Evolutionary conservation across 2,113 vertebrate genomes (phyloP).

Genomic region (Notothenia coriiceps): DNA sequence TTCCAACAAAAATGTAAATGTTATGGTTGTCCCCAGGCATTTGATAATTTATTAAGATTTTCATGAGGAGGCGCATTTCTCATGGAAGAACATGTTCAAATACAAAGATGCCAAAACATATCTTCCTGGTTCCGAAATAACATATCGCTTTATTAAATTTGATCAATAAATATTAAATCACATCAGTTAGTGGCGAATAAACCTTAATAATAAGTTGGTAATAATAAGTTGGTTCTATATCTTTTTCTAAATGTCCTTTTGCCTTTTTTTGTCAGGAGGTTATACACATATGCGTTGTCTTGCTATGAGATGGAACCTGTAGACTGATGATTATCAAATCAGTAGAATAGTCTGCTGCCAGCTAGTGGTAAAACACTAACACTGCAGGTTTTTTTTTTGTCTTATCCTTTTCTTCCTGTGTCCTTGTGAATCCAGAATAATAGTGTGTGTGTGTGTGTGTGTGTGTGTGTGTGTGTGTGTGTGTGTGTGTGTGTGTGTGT

Average conservation of each 20-base stretch:
- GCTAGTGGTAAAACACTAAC: conserved; percentile 19
- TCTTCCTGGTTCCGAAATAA: neutral
- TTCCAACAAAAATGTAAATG: neutral
- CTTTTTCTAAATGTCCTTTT: neutral
- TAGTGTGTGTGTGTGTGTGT: no score
- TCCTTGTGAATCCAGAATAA: neutral
- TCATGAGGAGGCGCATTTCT: neutral
- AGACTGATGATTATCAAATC: neutral
- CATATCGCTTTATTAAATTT: neutral
- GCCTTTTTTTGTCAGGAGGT: neutral
- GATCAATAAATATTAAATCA: no score
- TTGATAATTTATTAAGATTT: neutral
- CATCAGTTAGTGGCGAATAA: neutral
- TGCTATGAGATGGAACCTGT: accelerated
- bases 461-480: neutral
- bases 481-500: neutral
- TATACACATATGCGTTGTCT: conserved; percentile 6
- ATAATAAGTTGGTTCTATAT: no score
- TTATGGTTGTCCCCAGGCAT: neutral
- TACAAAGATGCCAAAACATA: neutral
- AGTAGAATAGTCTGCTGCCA: conserved; percentile 55
- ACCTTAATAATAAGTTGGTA: neutral
- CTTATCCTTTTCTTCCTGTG: neutral
- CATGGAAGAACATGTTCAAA: no score
- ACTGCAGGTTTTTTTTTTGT: conserved; percentile 20